Base-by-base conservation (phyloP, 2,888 invertebrate genomes). In the Lasioglossum malachurum region DNA sequence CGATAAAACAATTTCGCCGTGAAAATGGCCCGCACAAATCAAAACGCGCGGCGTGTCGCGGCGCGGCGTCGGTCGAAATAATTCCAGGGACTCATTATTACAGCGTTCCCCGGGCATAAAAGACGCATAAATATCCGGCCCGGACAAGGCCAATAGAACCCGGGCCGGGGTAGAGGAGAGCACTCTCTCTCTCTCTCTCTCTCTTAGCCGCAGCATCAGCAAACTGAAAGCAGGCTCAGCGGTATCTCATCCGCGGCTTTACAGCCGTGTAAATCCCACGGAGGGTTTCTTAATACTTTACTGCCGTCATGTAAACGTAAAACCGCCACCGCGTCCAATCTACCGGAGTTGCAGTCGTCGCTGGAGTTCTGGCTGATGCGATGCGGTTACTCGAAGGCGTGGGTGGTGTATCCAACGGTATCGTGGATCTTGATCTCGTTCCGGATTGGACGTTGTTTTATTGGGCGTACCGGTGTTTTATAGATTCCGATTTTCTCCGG, bases 401-500 rank as follows among this genome's bases (percentile, higher is more conserved):
- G 77, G 86, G 71, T 82, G 75, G 41, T 38, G 71, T 44, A 75
- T 79, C 77, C 83, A 16, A 44, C 74, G 46, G 69, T 78, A 88
- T 80, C 81, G 79, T 78, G 84, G 74, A 89, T 90, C 83, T 85
- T 75, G 88, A 80, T 78, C 87, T 83, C 86, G 82, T 87, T 78
- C 64, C 73, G 82, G 86, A 89, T 88, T 88, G 89, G 87, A 86
- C 88, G 82, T 84, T 90, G 90, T 85, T 92, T 92, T 92, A 92
- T 91, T 90, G 91, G 83, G 67, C 86, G 82, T 80, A 78, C 83
- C 83, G 88, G 84, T 92, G 87, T 90, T 92, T 92, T 93, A 93
- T 93, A 89, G 93, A 92, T 93, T 85, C 81, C 90, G 92, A 92
- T 91, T 92, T 92, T 88, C 88, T 86, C 86, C 78, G 53, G 74